phyloP scores from a whole-genome alignment of 1,140 invertebrate genomes.

The Ganaspis sp. region DNA sequence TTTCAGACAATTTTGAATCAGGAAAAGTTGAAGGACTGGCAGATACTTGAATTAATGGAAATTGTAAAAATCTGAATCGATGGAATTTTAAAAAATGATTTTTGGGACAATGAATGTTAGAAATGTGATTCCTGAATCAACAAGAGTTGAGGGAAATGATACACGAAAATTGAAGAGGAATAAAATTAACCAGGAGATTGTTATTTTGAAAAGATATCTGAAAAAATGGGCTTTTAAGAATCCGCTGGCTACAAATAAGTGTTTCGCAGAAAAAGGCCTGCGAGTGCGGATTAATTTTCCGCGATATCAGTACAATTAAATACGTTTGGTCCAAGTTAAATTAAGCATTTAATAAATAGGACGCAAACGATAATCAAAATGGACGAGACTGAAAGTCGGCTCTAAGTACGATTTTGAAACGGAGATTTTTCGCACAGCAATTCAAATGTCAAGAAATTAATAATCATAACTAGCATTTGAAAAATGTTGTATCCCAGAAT shows the following conservation, averaged over 20 bases:
- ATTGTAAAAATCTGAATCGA: too few relatives aligned
- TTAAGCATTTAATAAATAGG: neutral
- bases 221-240: too few relatives aligned
- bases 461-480: neutral
- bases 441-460: neutral
- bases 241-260: neutral
- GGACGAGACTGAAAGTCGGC: slow-evolving; percentile 29
- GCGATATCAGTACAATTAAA: slow-evolving; percentile 9
- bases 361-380: slow-evolving; percentile 24
- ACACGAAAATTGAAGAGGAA: too few relatives aligned
- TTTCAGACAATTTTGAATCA: neutral
- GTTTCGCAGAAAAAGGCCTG: neutral
- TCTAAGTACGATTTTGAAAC: slow-evolving; percentile 15
- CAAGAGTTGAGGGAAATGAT: too few relatives aligned
- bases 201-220: too few relatives aligned
- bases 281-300: neutral
- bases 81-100: too few relatives aligned
- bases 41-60: too few relatives aligned
- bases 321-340: slow-evolving; percentile 11
- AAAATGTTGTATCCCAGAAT: slow-evolving; percentile 25
- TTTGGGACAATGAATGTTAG: too few relatives aligned
- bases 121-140: too few relatives aligned
- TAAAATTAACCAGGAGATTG: too few relatives aligned
- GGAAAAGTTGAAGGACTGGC: neutral
- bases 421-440: slow-evolving; percentile 9